Percentiles rank a stretch among this genome's conserved stretches.
Conservation (phyloP, 1,140 invertebrate species). For the Drosophila jambulina region DNA sequence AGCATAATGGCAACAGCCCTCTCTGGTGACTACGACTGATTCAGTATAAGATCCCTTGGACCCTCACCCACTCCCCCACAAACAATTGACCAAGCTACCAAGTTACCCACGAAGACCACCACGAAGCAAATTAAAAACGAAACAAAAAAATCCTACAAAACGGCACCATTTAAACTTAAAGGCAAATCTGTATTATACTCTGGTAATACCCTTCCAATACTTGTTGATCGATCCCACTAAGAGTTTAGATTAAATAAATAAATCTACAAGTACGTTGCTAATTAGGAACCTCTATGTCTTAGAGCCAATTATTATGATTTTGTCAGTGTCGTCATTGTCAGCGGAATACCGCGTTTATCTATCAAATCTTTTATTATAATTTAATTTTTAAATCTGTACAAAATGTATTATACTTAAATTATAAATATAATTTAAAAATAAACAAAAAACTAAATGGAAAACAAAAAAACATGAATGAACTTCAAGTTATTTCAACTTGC, state of each 20-base stretch:
- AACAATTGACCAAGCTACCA: conserved; percentile 75
- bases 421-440: conserved; percentile 74
- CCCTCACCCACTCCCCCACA: not conserved
- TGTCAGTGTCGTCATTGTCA: conserved; percentile 42
- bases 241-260: conserved; percentile 33
- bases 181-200: conserved; percentile 60
- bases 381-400: conserved; percentile 82
- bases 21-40: conserved; percentile 30
- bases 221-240: conserved; percentile 62
- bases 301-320: conserved; percentile 57
- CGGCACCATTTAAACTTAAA: conserved; percentile 48
- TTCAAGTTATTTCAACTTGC: conserved; percentile 65
- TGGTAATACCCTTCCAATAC: conserved; percentile 69
- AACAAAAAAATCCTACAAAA: conserved; percentile 9
- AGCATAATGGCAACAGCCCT: not conserved
- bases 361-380: conserved; percentile 62
- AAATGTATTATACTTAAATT: conserved; percentile 84
- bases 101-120: conserved; percentile 68
- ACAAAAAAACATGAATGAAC: conserved; percentile 53
- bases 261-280: conserved; percentile 30
- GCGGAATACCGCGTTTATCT: conserved; percentile 54
- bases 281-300: conserved; percentile 52
- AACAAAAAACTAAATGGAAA: conserved; percentile 22
- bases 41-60: conserved; percentile 31
- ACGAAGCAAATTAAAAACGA: conserved; percentile 15